Percentiles rank a stretch among this genome's conserved stretches.
Evolutionary conservation across 2,113 vertebrate genomes (phyloP).

Genomic region (Trichechus manatus): DNA sequence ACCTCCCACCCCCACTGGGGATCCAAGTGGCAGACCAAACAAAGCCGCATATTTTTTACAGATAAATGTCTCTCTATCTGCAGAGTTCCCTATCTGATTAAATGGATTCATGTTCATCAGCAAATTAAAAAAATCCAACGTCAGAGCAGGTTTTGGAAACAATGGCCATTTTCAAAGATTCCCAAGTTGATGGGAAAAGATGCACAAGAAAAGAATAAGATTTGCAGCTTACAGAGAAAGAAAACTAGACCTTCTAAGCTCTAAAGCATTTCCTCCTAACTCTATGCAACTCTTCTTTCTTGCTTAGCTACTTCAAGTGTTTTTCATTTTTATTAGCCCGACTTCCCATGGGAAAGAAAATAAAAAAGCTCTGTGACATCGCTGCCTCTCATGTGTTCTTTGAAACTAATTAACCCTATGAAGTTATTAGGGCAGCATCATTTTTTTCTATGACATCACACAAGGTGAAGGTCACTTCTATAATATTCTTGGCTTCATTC

Average conservation of each 20-base stretch:
- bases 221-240: constrained; percentile 41
- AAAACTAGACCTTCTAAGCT: constrained; percentile 35
- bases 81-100: constrained; percentile 65
- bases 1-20: constrained; percentile 70
- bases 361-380: constrained; percentile 70
- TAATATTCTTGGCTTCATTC: constrained; percentile 76
- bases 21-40: constrained; percentile 58
- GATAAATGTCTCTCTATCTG: constrained; percentile 67
- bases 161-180: constrained; percentile 67
- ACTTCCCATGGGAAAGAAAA: constrained; percentile 82
- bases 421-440: constrained; percentile 74
- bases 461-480: constrained; percentile 77
- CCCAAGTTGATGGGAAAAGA: constrained; percentile 64
- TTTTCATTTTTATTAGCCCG: constrained; percentile 83
- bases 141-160: constrained; percentile 60
- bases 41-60: constrained; percentile 68
- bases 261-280: constrained; percentile 59
- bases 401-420: constrained; percentile 77
- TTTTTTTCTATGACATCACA: constrained; percentile 80
- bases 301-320: constrained; percentile 81
- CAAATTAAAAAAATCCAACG: constrained; percentile 55
- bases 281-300: constrained; percentile 72
- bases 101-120: constrained; percentile 66
- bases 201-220: constrained; percentile 19
- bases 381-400: constrained; percentile 71